phyloP scores from a whole-genome alignment of 2,797 vertebrate genomes.

The Gila robusta region DNA sequence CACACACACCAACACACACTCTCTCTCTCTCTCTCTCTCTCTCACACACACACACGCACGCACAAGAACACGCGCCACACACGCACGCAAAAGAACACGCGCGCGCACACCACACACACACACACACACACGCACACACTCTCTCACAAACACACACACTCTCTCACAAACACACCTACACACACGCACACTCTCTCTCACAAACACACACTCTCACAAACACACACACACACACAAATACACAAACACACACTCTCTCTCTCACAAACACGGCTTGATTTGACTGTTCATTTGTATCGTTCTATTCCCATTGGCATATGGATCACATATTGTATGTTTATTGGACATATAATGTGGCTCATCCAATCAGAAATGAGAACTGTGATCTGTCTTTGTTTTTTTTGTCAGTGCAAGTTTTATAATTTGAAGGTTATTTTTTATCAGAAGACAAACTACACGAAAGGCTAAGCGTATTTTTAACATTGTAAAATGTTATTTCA shows the following conservation, averaged over 20 bases:
- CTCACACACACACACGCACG: conserved; percentile 19
- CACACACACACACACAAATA: too few species aligned
- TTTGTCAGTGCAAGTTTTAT: background rate
- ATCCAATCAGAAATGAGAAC: background rate
- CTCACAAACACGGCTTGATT: background rate
- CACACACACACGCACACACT: too few species aligned
- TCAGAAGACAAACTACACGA: too few species aligned
- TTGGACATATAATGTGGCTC: background rate
- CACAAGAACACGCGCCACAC: background rate
- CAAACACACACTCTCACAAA: too few species aligned
- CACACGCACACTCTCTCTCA: too few species aligned
- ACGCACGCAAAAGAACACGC: too few species aligned
- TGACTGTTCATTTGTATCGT: background rate
- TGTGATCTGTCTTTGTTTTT: background rate
- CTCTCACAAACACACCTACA: too few species aligned
- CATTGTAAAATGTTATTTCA: background rate
- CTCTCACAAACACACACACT: too few species aligned
- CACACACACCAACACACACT: background rate
- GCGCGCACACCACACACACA: too few species aligned
- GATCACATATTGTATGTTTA: background rate
- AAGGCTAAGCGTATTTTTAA: background rate
- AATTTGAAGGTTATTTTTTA: background rate
- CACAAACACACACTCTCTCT: too few species aligned
- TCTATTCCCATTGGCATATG: background rate
- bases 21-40: too few species aligned